Percentiles rank a stretch among this genome's conserved stretches.
phyloP scores from a whole-genome alignment of 1,140 invertebrate species.

The Platyscapa corneri region DNA sequence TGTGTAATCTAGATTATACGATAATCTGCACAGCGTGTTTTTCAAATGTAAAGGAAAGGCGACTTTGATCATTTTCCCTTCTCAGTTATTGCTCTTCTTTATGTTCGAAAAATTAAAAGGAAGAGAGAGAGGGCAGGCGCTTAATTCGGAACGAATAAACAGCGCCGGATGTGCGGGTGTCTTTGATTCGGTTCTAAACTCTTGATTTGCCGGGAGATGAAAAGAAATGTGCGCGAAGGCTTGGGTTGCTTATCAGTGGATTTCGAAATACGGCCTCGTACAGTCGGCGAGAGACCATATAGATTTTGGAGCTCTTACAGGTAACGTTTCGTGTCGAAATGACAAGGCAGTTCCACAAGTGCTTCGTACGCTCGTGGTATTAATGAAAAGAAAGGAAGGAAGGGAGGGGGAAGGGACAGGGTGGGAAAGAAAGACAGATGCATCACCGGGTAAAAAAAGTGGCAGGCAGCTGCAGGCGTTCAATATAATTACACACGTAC shows the following conservation, averaged over 20 bases:
- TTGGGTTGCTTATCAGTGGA: not conserved
- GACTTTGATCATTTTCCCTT: slow-evolving; percentile 20
- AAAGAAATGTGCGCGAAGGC: not conserved
- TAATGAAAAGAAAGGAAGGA: slow-evolving; percentile 23
- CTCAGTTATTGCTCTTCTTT: not conserved
- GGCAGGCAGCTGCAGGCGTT: slow-evolving; percentile 53
- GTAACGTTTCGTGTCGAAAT: slow-evolving; percentile 14
- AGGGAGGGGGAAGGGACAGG: slow-evolving; percentile 25
- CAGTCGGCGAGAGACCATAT: not conserved
- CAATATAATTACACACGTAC: not conserved
- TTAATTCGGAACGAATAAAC: not conserved
- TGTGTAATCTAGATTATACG: too few species aligned
- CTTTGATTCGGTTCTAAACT: not conserved
- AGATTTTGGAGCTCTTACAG: not conserved
- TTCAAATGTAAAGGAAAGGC: slow-evolving; percentile 8
- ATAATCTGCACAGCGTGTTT: not conserved
- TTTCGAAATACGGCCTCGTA: not conserved
- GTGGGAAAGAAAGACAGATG: slow-evolving; percentile 58
- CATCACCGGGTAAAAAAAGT: slow-evolving; percentile 47
- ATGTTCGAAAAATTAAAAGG: not conserved
- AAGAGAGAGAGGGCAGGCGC: not conserved
- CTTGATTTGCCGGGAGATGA: not conserved
- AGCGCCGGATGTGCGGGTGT: not conserved
- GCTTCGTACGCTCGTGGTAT: not conserved
- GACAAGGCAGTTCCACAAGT: slow-evolving; percentile 25